Evolutionary conservation across 2,888 invertebrate species (phyloP).

Genomic region (Dione juno): DNA sequence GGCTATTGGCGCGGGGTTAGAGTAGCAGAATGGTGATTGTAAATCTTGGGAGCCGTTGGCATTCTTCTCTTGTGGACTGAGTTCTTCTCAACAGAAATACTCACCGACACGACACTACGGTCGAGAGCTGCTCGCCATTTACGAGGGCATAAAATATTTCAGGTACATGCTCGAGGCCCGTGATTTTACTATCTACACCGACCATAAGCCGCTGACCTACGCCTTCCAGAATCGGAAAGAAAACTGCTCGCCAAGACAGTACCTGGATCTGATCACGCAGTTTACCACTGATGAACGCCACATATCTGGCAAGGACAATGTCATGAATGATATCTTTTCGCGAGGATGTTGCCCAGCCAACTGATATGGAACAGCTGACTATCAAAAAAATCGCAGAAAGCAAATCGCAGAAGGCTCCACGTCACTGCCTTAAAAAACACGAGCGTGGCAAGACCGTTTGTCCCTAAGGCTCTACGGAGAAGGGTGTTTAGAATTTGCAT

Average conservation of each 20-base stretch:
- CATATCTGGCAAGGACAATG: conserved; percentile 47
- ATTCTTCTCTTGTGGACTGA: conserved; percentile 55
- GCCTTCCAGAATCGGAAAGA: conserved; percentile 48
- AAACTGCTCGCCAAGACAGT: conserved; percentile 49
- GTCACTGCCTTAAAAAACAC: conserved; percentile 40
- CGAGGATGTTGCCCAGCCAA: conserved; percentile 35
- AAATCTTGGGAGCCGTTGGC: too few relatives aligned
- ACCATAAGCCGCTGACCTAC: conserved; percentile 55
- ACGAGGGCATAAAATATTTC: too few relatives aligned
- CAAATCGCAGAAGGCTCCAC: conserved; percentile 27
- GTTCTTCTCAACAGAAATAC: conserved; percentile 53
- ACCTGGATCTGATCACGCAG: conserved; percentile 55
- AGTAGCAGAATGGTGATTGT: too few relatives aligned
- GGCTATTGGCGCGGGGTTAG: too few relatives aligned
- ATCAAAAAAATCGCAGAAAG: conserved; percentile 29
- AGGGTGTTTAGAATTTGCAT: conserved; percentile 49
- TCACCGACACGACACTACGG: conserved; percentile 62
- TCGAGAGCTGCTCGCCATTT: conserved; percentile 52
- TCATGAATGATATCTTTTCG: conserved; percentile 54
- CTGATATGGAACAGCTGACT: conserved; percentile 8
- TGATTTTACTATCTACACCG: conserved; percentile 48
- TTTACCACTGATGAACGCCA: too few relatives aligned
- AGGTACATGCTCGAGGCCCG: too few relatives aligned
- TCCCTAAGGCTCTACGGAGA: conserved; percentile 40
- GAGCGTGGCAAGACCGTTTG: conserved; percentile 45